These are phyloP conservation scores for Clamator glandarius DNA, from an alignment of 2,797 vertebrate species.

Conservation along the genomic window DNA sequence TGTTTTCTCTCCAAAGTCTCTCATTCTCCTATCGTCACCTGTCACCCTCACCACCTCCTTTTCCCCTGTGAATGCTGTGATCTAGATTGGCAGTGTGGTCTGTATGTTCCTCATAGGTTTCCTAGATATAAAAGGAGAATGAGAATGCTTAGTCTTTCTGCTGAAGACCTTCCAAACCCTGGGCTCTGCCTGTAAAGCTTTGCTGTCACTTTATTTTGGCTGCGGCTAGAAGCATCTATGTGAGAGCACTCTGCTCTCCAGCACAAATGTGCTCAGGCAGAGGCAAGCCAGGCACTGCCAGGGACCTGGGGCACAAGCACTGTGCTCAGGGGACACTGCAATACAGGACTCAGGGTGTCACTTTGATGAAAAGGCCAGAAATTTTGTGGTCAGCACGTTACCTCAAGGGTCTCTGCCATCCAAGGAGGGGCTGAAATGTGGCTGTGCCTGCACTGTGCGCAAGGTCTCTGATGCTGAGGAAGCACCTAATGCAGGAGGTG, in stretches of 20 bases:
- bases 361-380: neutral
- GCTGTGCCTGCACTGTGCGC: neutral
- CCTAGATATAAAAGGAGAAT: neutral
- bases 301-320: neutral
- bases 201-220: neutral
- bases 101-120: neutral
- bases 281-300: rapidly evolving
- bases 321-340: neutral
- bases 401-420: neutral
- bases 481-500: neutral
- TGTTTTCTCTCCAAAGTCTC: neutral
- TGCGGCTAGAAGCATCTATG: rapidly evolving
- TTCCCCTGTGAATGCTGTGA: neutral
- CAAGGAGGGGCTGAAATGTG: neutral
- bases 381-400: neutral
- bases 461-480: neutral
- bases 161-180: neutral
- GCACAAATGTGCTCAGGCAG: neutral
- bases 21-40: neutral
- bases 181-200: neutral
- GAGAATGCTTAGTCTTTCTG: neutral
- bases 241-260: neutral
- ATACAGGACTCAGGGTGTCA: neutral
- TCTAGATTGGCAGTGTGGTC: neutral
- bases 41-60: neutral